Evolutionary conservation across 2,888 invertebrate species (phyloP), one percentile per base, ranked within the genome.

Genomic region (Serrognathus titanus): DNA sequence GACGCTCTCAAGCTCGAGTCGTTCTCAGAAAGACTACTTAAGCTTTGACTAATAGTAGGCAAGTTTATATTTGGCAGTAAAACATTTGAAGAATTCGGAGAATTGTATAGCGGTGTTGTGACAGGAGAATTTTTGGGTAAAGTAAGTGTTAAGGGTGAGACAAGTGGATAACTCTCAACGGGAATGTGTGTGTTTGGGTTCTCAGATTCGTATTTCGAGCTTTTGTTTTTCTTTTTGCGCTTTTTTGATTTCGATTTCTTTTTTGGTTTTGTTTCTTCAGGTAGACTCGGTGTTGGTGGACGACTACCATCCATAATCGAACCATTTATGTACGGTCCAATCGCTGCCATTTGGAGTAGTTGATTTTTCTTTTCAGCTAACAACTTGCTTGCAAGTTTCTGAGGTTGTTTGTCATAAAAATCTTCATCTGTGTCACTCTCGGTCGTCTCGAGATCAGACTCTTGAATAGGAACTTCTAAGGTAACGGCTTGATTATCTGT

Each of bases 351-450:
- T 50, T 83, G 76, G 71, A 88, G 73, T 52, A 89, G 72, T 62
- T 87, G 86, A 64, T 86, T 87, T 3, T 89, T 83, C 73, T 91
- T 92, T 69, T 91, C 89, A 9, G 86, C 86, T 48, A 90, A 74
- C 52, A 90, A 66, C 71, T 90, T 89, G 63, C 83, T 88, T 1
- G 89, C 90, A 58, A 88, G 75, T 68, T 82, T 82, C 67, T 91
- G 90, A 0, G 92, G 92, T 75, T 91, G 85, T 67, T 90, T 85
- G 71, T 93, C 92, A 72, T 92, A 93, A 75, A 92, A 92, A 66
- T 92, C 92, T 78, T 92, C 92, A 74, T 92, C 92, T 0, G 92
- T 92, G 62, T 90, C 90, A 48, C 90, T 88, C 75, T 92, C 89
- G 11, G 89, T 87, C 0, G 93, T 93, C 66, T 92, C 92, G 50